Conservation (phyloP, 2,113 vertebrate genomes). For the Tricholaema leucomelas region DNA sequence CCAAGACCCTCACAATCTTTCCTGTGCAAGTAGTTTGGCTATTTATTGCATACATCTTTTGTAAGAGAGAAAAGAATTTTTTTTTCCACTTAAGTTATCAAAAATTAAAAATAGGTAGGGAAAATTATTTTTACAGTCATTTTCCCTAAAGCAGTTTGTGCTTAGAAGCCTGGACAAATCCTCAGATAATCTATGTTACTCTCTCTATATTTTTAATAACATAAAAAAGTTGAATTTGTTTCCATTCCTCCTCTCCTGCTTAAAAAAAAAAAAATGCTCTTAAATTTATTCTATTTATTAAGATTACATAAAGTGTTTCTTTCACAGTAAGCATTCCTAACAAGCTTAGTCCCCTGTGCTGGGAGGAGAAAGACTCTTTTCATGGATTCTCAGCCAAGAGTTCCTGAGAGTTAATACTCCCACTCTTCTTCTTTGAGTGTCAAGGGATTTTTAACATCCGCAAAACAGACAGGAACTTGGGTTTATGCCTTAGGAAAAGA, state of each 20-base stretch:
- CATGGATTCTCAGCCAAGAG: conserved; percentile 74
- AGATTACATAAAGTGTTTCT: conserved; percentile 75
- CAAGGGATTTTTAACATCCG: conserved; percentile 86
- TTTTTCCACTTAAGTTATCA: background rate
- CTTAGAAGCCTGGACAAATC: conserved; percentile 2
- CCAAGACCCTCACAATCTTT: background rate
- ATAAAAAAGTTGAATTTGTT: conserved; percentile 19
- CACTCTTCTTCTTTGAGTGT: conserved; percentile 82
- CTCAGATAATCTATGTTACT: conserved; percentile 7
- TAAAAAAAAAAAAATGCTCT: conserved; percentile 65
- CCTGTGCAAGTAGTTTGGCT: background rate
- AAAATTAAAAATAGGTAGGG: conserved; percentile 40
- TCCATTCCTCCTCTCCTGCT: background rate
- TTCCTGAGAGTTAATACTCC: conserved; percentile 81
- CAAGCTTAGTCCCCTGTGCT: conserved; percentile 57
- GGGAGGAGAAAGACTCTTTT: conserved; percentile 76
- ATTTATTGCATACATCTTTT: background rate
- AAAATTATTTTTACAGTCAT: conserved; percentile 45
- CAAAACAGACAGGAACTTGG: conserved; percentile 84
- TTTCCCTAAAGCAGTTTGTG: background rate
- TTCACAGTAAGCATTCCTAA: conserved; percentile 72
- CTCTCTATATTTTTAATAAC: conserved; percentile 30
- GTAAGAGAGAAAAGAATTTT: background rate
- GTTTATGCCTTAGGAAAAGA: conserved; percentile 81
- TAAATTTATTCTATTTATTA: conserved; percentile 71